Evolutionary conservation across 2,888 invertebrate genomes (phyloP), one percentile per base, ranked within the genome.

Genomic region (Tridacna crocea): DNA sequence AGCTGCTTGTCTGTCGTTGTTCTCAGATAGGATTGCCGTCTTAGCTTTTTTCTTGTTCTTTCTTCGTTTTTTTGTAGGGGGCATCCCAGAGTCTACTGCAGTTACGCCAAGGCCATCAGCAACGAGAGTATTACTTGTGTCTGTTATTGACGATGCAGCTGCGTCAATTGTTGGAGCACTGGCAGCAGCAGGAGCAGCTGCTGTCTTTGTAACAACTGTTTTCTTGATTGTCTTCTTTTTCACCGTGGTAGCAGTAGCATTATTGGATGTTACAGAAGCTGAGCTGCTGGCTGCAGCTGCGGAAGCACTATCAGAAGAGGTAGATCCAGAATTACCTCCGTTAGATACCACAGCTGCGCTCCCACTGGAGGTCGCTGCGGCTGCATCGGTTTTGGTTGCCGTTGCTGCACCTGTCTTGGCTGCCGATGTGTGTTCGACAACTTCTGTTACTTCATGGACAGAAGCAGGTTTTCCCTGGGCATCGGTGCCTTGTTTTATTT

Each of bases 11-110:
- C 74, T 75, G 17, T 68, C 73, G 26, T 65, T 80, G 27, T 61
- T 79, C 19, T 74, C 65, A 10, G 83, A 83, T 48, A 83, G 70
- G 36, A 83, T 79, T 2, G 83, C 83, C 0, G 79, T 79, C 26
- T 72, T 72, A 1, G 79, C 73, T 17, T 79, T 48, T n/a, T 48
- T 72, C 51, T n/a, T 51, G 47, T 51, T 63, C 24, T 65, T 63
- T 48, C 48, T 15, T 13, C 47, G 47, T 46, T 22, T 46, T 22
- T 68, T 46, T 0, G 47, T n/a, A 22, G 68, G 58, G 13, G 72
- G 72, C 27, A 58, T 72, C 12, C 26, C 51, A 26, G 27, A 36
- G 26, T 72, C 55, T 17, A 66, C n/a, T 11, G 66, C 51, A 0
- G 24, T 65, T 6, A 48, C 63, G 17, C 22, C 26, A 0, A 63